Evolutionary conservation across 1,140 invertebrate genomes (phyloP), one percentile per base, ranked within the genome.

Genomic region (Scylla paramamosain): DNA sequence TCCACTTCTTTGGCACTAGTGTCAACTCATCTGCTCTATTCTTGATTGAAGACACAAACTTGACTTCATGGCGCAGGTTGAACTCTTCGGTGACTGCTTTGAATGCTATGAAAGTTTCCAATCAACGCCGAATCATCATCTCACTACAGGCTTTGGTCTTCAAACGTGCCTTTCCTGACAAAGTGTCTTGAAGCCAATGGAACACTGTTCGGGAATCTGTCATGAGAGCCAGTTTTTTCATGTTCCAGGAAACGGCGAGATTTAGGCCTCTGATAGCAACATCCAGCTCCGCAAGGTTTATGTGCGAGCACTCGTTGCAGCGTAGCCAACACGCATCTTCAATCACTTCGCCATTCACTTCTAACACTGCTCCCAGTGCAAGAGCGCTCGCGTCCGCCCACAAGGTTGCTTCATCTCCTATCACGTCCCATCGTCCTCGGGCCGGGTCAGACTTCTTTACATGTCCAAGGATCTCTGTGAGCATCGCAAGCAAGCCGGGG

Each of bases 191-290:
- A 20, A 91, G 3, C 48, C 90, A 48, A n/a, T n/a, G n/a, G n/a
- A n/a, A n/a, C n/a, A n/a, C n/a, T n/a, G n/a, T n/a, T n/a, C n/a
- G n/a, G n/a, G 90, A 91, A 46, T 91, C 90, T 52, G 90, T 91
- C 14, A 12, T 90, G 4, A 91, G 46, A 3, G n/a, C 3, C 14
- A 91, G 90, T 25, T 14, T 59, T 28, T 91, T 91, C 48, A 59
- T 52, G 8, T 91, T 91, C 90, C 87, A 89, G 25, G 25, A 4
- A 29, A 89, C 87, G 6, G 87, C 87, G 32, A 89, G 87, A 29
- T 89, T 89, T 31, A 89, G 20, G 7, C 45, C 87, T 39, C 25
- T n/a, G 32, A 89, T 7, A 6, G 32, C 31, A 39, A 29, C 87
- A 31, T 89, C 87, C 8, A n/a, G n/a, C n/a, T n/a, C n/a, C n/a